These are phyloP conservation scores for Macrosoma leucophasiata DNA, from an alignment of 2,888 invertebrate species.

Conservation along the genomic window DNA sequence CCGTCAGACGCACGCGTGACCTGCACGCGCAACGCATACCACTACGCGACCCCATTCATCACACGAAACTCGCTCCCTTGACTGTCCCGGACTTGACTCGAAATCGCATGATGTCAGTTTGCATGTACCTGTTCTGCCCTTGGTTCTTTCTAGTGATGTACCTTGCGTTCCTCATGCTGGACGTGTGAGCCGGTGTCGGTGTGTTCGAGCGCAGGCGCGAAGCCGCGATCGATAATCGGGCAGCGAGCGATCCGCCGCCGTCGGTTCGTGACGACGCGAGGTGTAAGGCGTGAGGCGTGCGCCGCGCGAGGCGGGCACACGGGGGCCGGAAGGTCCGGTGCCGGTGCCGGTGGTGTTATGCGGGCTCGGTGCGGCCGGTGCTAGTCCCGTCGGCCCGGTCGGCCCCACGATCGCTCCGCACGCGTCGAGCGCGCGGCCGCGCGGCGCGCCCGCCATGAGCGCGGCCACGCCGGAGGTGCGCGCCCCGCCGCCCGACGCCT, in stretches of 20 bases:
- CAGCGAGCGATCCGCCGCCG: slow-evolving; percentile 26
- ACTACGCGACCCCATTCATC: slow-evolving; percentile 41
- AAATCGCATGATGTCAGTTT: slow-evolving; percentile 67
- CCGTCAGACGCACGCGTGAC: slow-evolving; percentile 68
- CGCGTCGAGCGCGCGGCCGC: slow-evolving; percentile 71
- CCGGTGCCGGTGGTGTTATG: slow-evolving; percentile 51
- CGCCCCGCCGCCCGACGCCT: slow-evolving; percentile 54
- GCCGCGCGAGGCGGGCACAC: slow-evolving; percentile 35
- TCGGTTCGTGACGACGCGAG: no score
- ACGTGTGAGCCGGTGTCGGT: slow-evolving; percentile 63
- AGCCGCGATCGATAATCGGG: slow-evolving; percentile 34
- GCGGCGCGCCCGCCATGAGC: slow-evolving; percentile 72
- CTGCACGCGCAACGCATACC: slow-evolving; percentile 43
- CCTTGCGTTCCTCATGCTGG: slow-evolving; percentile 79
- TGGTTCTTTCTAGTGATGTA: slow-evolving; percentile 81
- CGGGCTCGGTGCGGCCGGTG: slow-evolving; percentile 50
- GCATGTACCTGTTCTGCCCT: slow-evolving; percentile 80
- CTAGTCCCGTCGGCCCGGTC: slow-evolving; percentile 39
- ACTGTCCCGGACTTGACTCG: no score
- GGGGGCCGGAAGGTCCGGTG: no score
- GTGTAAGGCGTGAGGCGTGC: slow-evolving; percentile 63
- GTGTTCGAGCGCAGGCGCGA: slow-evolving; percentile 38
- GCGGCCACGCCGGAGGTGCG: slow-evolving; percentile 74
- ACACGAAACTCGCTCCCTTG: slow-evolving; percentile 37
- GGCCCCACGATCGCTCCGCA: slow-evolving; percentile 61